Percentiles rank a stretch among this genome's conserved stretches.
Evolutionary conservation across 2,113 vertebrate species (phyloP).

Genomic region (Triplophysa rosa): DNA sequence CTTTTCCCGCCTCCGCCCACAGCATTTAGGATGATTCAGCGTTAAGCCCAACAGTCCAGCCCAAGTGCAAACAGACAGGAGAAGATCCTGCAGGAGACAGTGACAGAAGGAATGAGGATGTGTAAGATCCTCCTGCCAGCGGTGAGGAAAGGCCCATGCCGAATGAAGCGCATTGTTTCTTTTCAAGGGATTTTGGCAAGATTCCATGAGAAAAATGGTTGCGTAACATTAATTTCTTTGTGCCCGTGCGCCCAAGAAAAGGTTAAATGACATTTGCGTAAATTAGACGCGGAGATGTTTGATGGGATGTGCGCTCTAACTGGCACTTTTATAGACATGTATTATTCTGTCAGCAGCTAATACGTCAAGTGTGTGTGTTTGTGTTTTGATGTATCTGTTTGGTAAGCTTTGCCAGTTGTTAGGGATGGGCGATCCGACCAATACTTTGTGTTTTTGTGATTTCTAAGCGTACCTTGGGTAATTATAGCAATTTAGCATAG

Average conservation of each 20-base stretch:
- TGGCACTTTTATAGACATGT: not conserved
- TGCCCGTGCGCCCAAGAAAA: not conserved
- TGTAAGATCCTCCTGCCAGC: not conserved
- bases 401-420: not conserved
- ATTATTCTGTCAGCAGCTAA: not conserved
- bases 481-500: too few relatives aligned
- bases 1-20: conserved; percentile 34
- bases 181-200: conserved; percentile 12
- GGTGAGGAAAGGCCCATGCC: not conserved
- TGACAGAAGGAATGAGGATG: not conserved
- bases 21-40: conserved; percentile 14
- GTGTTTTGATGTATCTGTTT: not conserved
- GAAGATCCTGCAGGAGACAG: not conserved
- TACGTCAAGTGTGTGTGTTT: not conserved
- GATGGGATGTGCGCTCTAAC: not conserved
- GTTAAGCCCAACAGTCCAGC: conserved; percentile 2
- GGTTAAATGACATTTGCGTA: not conserved
- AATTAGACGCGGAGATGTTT: not conserved
- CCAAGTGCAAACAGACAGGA: conserved; percentile 11
- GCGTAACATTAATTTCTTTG: not conserved
- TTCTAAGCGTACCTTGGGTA: too few relatives aligned
- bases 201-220: conserved; percentile 11
- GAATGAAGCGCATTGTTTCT: not conserved
- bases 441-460: too few relatives aligned
- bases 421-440: too few relatives aligned